Percentiles rank a stretch among this genome's conserved stretches.
Evolutionary conservation across 2,797 vertebrate species (phyloP).

Genomic region (Etheostoma perlongum): DNA sequence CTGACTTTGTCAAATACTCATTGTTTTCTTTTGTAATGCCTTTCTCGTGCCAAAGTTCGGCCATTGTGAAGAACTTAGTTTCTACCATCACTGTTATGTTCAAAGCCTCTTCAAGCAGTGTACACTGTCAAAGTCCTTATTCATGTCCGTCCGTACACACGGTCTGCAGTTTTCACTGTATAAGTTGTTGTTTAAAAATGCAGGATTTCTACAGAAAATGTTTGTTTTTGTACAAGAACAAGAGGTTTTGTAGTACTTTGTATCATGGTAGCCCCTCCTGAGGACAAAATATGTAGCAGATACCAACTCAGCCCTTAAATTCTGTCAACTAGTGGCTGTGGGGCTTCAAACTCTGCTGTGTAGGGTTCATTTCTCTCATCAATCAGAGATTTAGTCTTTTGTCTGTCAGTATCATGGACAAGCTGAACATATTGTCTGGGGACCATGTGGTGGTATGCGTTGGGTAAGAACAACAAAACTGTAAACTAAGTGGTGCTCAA

Average conservation of each 20-base stretch:
- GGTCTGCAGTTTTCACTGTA: constrained; percentile 71
- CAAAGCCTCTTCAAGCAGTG: constrained; percentile 65
- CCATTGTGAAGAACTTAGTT: constrained; percentile 72
- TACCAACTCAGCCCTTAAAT: constrained; percentile 69
- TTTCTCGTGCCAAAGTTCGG: constrained; percentile 83
- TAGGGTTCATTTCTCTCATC: constrained; percentile 71
- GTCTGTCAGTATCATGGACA: constrained; percentile 56
- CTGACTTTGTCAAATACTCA: constrained; percentile 64
- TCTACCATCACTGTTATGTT: constrained; percentile 69
- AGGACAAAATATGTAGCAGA: constrained; percentile 83
- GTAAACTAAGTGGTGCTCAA: constrained; percentile 35
- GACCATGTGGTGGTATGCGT: constrained; percentile 54
- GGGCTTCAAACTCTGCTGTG: constrained; percentile 75
- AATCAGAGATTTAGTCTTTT: constrained; percentile 51
- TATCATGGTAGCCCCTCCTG: constrained; percentile 82
- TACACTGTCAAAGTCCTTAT: constrained; percentile 58
- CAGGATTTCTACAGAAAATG: constrained; percentile 84
- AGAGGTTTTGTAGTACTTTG: constrained; percentile 87
- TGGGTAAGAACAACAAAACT: constrained; percentile 36
- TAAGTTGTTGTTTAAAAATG: constrained; percentile 77
- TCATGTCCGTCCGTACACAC: constrained; percentile 46
- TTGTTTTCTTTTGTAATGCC: constrained; percentile 76
- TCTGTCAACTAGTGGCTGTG: constrained; percentile 51
- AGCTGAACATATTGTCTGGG: constrained; percentile 59
- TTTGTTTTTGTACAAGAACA: constrained; percentile 87